Conservation (phyloP, 1,140 invertebrate genomes). For the Dinothrombium tinctorium region DNA sequence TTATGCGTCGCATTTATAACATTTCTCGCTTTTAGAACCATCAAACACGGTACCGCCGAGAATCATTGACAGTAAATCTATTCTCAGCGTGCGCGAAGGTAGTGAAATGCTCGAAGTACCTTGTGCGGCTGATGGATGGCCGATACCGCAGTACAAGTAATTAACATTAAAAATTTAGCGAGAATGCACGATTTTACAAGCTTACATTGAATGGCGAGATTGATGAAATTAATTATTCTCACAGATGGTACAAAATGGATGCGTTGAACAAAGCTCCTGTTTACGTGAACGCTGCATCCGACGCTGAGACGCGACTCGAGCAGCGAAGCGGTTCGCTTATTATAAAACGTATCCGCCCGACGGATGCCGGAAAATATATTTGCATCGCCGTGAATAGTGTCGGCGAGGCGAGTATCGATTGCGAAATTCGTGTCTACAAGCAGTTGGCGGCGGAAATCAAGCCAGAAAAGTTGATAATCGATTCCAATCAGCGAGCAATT, state of each 20-base stretch:
- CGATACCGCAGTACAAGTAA: slow-evolving; percentile 16
- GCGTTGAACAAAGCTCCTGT: no score
- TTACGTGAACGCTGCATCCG: no score
- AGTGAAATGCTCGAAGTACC: slow-evolving; percentile 20
- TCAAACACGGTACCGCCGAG: slow-evolving; percentile 16
- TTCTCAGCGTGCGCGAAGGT: slow-evolving; percentile 14
- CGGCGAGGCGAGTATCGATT: slow-evolving; percentile 14
- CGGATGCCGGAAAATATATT: slow-evolving; percentile 15
- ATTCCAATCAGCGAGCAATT: slow-evolving; percentile 48
- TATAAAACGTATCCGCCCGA: slow-evolving; percentile 6
- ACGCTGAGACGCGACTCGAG: no score
- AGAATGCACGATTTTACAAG: neutral
- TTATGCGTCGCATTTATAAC: no score
- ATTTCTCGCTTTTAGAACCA: no score
- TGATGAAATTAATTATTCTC: neutral
- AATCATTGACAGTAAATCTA: slow-evolving; percentile 12
- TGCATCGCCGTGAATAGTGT: slow-evolving; percentile 16
- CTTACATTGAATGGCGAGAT: neutral
- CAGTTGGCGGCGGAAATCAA: slow-evolving; percentile 40
- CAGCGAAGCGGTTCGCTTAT: slow-evolving; percentile 12
- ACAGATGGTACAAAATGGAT: no score
- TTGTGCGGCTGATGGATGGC: slow-evolving; percentile 20
- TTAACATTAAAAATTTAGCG: neutral
- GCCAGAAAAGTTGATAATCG: slow-evolving; percentile 35
- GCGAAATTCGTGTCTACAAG: slow-evolving; percentile 12